Percentiles rank a stretch among this genome's conserved stretches.
Evolutionary conservation across 2,113 vertebrate genomes (phyloP).

Genomic region (Pituophis catenifer): DNA sequence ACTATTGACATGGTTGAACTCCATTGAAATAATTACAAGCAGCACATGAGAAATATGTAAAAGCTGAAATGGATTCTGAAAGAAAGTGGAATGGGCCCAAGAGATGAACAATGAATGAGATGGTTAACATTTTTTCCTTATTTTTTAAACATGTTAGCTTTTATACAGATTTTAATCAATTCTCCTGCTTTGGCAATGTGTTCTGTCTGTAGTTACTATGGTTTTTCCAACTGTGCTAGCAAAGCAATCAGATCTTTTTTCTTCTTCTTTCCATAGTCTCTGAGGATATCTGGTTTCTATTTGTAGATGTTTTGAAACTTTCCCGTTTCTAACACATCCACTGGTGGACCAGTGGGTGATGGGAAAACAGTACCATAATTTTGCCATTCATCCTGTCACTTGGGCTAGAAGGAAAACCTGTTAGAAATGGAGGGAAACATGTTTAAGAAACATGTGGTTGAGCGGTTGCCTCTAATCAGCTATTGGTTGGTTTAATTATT

Average conservation of each 20-base stretch:
- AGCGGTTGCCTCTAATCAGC: not conserved
- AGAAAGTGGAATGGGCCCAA: not conserved
- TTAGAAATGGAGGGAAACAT: not conserved
- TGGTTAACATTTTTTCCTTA: not conserved
- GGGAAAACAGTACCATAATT: not conserved
- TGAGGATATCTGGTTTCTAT: not conserved
- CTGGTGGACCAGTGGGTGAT: not conserved
- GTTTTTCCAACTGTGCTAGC: not conserved
- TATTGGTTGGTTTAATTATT: not conserved
- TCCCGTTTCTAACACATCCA: not conserved
- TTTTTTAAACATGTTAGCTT: not conserved
- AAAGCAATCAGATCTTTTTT: not conserved
- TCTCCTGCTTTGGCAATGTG: not conserved
- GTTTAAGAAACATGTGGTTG: not conserved
- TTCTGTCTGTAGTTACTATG: not conserved
- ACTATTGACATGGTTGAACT: not conserved
- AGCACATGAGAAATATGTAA: not conserved
- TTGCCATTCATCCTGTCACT: not conserved
- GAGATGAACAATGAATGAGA: not conserved
- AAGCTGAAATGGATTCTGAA: not conserved
- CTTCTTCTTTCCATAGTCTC: not conserved
- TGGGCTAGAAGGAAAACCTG: not conserved
- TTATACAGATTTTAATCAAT: not conserved
- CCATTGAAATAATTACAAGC: not conserved
- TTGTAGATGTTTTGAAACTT: not conserved